These are phyloP conservation scores for Boloria euphrosyne DNA, from an alignment of 2,888 invertebrate genomes.

Conservation along the genomic window DNA sequence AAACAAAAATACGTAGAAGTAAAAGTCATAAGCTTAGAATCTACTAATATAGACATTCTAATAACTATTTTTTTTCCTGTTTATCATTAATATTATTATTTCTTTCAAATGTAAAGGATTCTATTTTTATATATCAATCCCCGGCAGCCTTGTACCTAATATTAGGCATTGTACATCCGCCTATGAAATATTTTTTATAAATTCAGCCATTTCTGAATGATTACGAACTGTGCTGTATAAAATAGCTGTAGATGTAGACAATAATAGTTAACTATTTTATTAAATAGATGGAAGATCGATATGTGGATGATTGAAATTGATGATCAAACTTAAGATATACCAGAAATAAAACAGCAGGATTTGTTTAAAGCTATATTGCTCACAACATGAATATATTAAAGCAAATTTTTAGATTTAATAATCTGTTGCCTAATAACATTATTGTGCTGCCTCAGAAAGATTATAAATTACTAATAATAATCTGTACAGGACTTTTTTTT, in stretches of 20 bases:
- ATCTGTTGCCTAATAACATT: not conserved
- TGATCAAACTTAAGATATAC: not conserved
- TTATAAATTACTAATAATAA: no score
- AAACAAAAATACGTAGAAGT: not conserved
- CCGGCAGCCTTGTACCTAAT: slow-evolving; percentile 13
- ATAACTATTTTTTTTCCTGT: not conserved
- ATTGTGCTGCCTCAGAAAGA: not conserved
- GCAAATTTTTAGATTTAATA: not conserved
- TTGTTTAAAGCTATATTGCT: no score
- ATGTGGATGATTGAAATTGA: not conserved
- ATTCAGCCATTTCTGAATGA: slow-evolving; percentile 24
- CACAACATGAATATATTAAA: no score
- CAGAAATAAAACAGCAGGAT: no score
- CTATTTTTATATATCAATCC: slow-evolving; percentile 26
- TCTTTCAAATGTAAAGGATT: slow-evolving; percentile 11
- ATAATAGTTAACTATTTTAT: slow-evolving; percentile 34
- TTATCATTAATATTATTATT: slow-evolving; percentile 1
- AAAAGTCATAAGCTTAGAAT: not conserved
- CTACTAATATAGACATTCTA: not conserved
- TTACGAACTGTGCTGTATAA: slow-evolving; percentile 32
- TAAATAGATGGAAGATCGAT: no score
- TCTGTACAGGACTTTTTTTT: no score
- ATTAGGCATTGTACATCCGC: slow-evolving; percentile 52
- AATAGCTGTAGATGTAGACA: slow-evolving; percentile 36
- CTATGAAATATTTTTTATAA: slow-evolving; percentile 54